A percentile compares a stretch with the other conserved stretches of the same genome.
Evolutionary conservation across 2,888 invertebrate genomes (phyloP).

Genomic region (Oscheius sp.): DNA sequence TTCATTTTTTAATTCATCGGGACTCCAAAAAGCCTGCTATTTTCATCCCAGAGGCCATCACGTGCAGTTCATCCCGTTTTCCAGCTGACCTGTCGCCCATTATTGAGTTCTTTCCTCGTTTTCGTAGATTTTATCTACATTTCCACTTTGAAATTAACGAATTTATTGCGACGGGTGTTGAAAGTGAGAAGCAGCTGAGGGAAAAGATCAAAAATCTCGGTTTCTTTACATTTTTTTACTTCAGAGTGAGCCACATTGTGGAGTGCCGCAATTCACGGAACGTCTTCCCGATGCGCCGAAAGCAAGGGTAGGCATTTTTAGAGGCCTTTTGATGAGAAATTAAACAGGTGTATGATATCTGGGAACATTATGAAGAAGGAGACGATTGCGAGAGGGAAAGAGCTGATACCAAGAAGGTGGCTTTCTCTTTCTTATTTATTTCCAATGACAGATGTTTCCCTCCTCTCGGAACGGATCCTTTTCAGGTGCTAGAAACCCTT

Average conservation of each 20-base stretch:
- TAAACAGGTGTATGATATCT: slow-evolving; percentile 25
- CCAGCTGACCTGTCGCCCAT: not conserved
- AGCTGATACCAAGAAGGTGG: slow-evolving; percentile 22
- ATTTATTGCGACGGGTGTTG: not conserved
- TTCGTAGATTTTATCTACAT: no score
- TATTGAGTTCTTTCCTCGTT: not conserved
- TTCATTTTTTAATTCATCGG: no score
- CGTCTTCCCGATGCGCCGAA: slow-evolving; percentile 9
- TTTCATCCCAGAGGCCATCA: no score
- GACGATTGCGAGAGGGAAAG: slow-evolving; percentile 27
- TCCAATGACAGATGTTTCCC: not conserved
- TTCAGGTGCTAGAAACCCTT: not conserved
- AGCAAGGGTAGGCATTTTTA: not conserved
- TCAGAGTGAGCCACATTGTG: slow-evolving; percentile 30
- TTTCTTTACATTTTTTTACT: not conserved
- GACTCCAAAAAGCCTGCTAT: no score
- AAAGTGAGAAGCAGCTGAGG: not conserved
- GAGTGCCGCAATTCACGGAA: slow-evolving; percentile 12
- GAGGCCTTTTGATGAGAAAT: no score
- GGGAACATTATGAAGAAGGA: slow-evolving; percentile 24
- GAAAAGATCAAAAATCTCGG: not conserved
- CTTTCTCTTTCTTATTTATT: not conserved
- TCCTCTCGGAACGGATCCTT: not conserved
- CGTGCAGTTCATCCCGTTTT: not conserved
- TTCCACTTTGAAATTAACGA: not conserved